phyloP scores from a whole-genome alignment of 2,797 vertebrate genomes.

The Anabacerthia variegaticeps region DNA sequence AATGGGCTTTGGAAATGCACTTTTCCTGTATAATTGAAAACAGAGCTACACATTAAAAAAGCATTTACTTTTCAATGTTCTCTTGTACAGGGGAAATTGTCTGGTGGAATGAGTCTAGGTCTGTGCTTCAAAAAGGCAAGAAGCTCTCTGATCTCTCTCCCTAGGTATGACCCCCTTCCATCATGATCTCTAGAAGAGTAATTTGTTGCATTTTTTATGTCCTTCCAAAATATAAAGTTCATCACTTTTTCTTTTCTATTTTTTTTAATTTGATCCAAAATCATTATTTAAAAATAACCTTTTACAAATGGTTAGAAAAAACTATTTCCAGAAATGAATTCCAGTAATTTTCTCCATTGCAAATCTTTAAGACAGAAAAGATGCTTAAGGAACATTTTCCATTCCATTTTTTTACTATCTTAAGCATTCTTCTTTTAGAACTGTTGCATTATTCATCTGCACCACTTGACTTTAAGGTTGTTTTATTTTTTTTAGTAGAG shows the following conservation, averaged over 20 bases:
- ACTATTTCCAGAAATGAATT: background rate
- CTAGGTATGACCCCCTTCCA: background rate
- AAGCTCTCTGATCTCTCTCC: slow-evolving; percentile 5
- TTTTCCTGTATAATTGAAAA: slow-evolving; percentile 51
- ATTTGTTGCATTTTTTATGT: background rate
- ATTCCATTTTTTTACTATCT: background rate
- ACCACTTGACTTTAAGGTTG: background rate
- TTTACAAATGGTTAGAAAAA: background rate
- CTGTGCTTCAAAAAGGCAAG: slow-evolving; percentile 6
- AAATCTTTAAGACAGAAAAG: background rate
- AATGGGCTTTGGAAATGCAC: slow-evolving; percentile 41
- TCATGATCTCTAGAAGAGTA: background rate
- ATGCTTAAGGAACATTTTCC: background rate
- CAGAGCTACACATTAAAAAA: slow-evolving; percentile 25
- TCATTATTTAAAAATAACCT: background rate
- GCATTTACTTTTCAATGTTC: background rate
- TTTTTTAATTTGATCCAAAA: background rate
- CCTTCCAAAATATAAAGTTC: background rate
- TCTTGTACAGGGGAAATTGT: background rate
- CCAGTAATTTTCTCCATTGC: background rate
- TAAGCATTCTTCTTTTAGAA: background rate
- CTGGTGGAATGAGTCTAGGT: background rate
- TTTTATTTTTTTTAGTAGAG: background rate
- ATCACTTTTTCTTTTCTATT: background rate
- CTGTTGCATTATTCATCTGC: background rate